Base-by-base conservation (phyloP, 2,888 invertebrate genomes). In the Arrhopalites spinosus region DNA sequence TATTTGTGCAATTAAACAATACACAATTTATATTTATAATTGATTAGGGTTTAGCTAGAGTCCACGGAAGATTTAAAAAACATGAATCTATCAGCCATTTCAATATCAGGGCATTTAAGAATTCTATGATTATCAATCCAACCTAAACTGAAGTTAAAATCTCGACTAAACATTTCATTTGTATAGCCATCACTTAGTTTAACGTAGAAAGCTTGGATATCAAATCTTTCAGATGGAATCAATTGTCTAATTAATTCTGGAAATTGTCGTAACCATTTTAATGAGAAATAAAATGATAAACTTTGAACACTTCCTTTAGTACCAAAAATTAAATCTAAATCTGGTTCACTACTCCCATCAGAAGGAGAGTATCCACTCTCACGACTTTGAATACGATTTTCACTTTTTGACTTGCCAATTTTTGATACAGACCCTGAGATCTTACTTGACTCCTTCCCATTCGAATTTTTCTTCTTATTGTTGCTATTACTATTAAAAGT, bases 161-260 rank as follows among this genome's bases (percentile, higher is more conserved):
- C 77, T 70, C 80, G 76, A 27, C 78, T 76, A 63, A 81, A 81
- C 1, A 64, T 72, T 45, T 80, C 78, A 27, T 78, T 73, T 0
- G 80, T 76, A 36, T 78, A 73, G 67, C 73, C 79, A 69, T 81
- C 79, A 61, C 78, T 73, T 1, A 78, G 72, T 68, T 59, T 74
- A 3, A 36, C 23, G 50, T 81, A 81, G 67, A 82, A 82, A n/a
- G 76, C 77, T 75, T 82, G 79, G 15, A 81, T 47, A 66, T 82
- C 82, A 78, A 82, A 81, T 23, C 77, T 78, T 50, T 82, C 82
- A 11, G 81, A 81, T 13, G 81, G 82, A 70, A 82, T 79, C 30
- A 82, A 77, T 36, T 81, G 81, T 36, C 78, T 76, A 8, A 82
- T 78, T 45, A 82, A 73, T 36, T 81, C 81, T 13, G 82, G 82